Evolutionary conservation across 2,113 vertebrate species (phyloP).

Genomic region (Suricata suricatta): DNA sequence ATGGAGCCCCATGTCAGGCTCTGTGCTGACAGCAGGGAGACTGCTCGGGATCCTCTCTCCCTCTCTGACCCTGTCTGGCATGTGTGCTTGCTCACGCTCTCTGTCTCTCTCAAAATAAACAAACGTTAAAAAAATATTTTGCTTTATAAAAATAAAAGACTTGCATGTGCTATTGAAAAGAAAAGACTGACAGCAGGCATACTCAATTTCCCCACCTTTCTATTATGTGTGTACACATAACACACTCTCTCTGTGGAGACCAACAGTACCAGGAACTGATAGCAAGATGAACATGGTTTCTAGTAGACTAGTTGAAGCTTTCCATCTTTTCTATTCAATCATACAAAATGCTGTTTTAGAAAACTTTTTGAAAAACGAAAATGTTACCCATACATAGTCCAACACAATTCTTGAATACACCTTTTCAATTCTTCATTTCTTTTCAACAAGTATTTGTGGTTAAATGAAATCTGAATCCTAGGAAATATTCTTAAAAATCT

Average conservation of each 20-base stretch:
- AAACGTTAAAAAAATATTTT: neutral
- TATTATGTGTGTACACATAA: neutral
- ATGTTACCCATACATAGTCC: neutral
- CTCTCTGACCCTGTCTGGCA: no score
- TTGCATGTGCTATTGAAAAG: neutral
- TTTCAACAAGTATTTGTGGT: conserved; percentile 15
- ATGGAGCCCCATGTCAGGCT: no score
- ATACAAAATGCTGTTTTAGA: neutral
- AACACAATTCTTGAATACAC: neutral
- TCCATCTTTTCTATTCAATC: neutral
- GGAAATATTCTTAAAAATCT: conserved; percentile 27
- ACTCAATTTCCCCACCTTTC: neutral
- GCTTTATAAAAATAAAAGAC: conserved; percentile 24
- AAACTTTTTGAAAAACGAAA: neutral
- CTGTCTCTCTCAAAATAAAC: no score
- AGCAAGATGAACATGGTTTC: neutral
- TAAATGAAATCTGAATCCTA: conserved; percentile 50
- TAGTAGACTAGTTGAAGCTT: neutral
- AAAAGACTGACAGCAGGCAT: neutral
- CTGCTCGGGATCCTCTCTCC: no score
- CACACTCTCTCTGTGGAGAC: neutral
- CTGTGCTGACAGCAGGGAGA: no score
- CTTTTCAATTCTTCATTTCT: conserved; percentile 36
- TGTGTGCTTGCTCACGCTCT: no score
- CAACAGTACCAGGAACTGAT: neutral